Evolutionary conservation across 2,888 invertebrate species (phyloP), one percentile per base, ranked within the genome.

Genomic region (Apantesis nais): DNA sequence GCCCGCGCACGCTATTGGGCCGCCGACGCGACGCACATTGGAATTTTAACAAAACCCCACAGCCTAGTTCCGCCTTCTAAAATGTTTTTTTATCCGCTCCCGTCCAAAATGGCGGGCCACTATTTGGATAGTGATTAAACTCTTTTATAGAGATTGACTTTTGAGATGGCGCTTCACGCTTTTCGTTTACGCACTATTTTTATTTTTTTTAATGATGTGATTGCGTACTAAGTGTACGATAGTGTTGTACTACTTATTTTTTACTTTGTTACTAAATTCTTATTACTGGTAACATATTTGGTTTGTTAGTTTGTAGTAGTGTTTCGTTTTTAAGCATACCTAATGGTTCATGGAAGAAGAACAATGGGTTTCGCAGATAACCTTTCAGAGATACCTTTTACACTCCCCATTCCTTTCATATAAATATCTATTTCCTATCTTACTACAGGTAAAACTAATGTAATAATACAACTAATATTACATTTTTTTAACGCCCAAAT

Each of bases 51-150:
- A 93, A 93, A 94, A 93, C 92, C 92, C 89, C 92, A 92, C 92
- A 92, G 91, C 92, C 90, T 93, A 93, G 94, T 93, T 93, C 94
- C 94, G 94, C 94, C 94, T 95, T 93, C 94, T 92, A 93, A 92
- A 94, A 93, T 93, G 93, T 93, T 94, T 92, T 87, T 92, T 90
- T 93, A 92, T 87, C 90, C 90, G 90, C 88, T 89, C 44, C 65
- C 90, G 86, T 29, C 90, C 92, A 94, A 93, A 91, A 94, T 94
- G 94, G 94, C 94, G 92, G 88, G 86, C 86, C 88, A 89, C 92
- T 93, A 92, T 93, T 93, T 92, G 81, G 75, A 79, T 83, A 82
- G 79, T 81, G 81, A 78, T 78, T 73, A 72, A 72, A 63, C 60
- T 74, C 70, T 75, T 78, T 81, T 78, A 73, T 75, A 76, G 41